phyloP scores from a whole-genome alignment of 2,113 vertebrate species.

The Poeciliopsis retropinna region DNA sequence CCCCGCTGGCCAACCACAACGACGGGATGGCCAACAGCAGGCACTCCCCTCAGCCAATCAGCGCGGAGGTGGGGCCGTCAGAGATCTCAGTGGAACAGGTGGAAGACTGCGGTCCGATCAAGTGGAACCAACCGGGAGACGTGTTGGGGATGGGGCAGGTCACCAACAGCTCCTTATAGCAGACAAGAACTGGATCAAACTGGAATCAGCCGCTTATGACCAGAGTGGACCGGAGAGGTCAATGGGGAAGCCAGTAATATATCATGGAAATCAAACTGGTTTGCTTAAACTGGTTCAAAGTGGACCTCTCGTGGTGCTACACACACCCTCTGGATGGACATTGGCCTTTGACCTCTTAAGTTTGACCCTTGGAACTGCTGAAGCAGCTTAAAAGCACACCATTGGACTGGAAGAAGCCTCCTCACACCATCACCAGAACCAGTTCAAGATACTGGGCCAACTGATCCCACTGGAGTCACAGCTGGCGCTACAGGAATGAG shows the following conservation, averaged over 20 bases:
- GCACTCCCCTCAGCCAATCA: slow-evolving; percentile 56
- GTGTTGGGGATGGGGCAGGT: slow-evolving; percentile 76
- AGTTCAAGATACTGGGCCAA: slow-evolving; percentile 38
- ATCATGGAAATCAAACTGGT: slow-evolving; percentile 35
- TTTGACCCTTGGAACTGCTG: slow-evolving; percentile 58
- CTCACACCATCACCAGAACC: slow-evolving; percentile 41
- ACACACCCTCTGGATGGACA: slow-evolving; percentile 66
- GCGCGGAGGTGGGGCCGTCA: slow-evolving; percentile 44
- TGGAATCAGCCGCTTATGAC: slow-evolving; percentile 37
- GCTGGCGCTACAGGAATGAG: slow-evolving; percentile 11
- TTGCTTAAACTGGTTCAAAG: slow-evolving; percentile 42
- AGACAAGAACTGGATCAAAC: slow-evolving; percentile 48
- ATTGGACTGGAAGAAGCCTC: slow-evolving; percentile 37
- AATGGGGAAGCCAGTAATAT: slow-evolving; percentile 14
- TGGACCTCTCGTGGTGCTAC: slow-evolving; percentile 90
- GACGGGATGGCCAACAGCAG: slow-evolving; percentile 44
- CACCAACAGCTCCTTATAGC: slow-evolving; percentile 92
- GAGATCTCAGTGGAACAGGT: slow-evolving; percentile 49
- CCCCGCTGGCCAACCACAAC: slow-evolving; percentile 70
- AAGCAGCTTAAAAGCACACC: slow-evolving; percentile 69
- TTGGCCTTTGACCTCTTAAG: slow-evolving; percentile 62
- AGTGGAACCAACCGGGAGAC: slow-evolving; percentile 79
- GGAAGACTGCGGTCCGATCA: slow-evolving; percentile 76
- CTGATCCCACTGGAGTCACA: slow-evolving; percentile 41
- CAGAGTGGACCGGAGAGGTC: slow-evolving; percentile 33